Evolutionary conservation across 2,888 invertebrate genomes (phyloP).

Genomic region (Drosophila colorata): DNA sequence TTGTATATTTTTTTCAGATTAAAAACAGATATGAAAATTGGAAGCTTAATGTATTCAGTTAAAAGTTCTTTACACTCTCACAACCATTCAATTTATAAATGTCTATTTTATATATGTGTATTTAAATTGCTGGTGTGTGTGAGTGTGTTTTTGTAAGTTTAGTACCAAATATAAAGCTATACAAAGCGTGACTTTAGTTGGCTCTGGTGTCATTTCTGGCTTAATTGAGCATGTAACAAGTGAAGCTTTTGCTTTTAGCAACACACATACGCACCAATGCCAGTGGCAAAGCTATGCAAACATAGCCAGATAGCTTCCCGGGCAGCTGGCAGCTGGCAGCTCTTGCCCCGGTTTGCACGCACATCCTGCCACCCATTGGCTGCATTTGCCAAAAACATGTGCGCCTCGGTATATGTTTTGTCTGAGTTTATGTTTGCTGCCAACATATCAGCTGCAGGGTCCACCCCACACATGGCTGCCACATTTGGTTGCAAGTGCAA

Average conservation of each 20-base stretch:
- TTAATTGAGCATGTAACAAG: constrained; percentile 80
- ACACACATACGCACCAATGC: constrained; percentile 26
- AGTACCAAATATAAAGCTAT: constrained; percentile 57
- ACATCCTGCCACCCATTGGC: constrained; percentile 46
- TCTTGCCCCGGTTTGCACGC: constrained; percentile 65
- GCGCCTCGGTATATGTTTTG: constrained; percentile 51
- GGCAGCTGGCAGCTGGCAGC: constrained; percentile 13
- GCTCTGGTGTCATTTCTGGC: constrained; percentile 74
- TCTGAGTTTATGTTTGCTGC: constrained; percentile 61
- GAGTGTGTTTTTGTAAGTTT: constrained; percentile 15
- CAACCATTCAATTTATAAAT: too few species aligned
- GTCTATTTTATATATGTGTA: too few species aligned
- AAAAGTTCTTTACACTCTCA: constrained; percentile 16
- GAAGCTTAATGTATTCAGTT: too few species aligned
- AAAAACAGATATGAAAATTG: too few species aligned
- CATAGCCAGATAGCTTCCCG: constrained; percentile 37
- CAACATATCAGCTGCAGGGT: constrained; percentile 50
- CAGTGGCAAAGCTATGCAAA: constrained; percentile 54
- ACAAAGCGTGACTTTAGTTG: constrained; percentile 77
- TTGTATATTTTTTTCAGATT: too few species aligned
- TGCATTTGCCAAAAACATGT: constrained; percentile 57
- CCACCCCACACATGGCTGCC: constrained; percentile 22
- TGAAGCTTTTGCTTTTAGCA: constrained; percentile 65
- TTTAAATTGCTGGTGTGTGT: background rate
- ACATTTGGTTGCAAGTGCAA: constrained; percentile 45